These are phyloP conservation scores for Patagioenas fasciata DNA, from an alignment of 2,113 vertebrate genomes.

Conservation along the genomic window DNA sequence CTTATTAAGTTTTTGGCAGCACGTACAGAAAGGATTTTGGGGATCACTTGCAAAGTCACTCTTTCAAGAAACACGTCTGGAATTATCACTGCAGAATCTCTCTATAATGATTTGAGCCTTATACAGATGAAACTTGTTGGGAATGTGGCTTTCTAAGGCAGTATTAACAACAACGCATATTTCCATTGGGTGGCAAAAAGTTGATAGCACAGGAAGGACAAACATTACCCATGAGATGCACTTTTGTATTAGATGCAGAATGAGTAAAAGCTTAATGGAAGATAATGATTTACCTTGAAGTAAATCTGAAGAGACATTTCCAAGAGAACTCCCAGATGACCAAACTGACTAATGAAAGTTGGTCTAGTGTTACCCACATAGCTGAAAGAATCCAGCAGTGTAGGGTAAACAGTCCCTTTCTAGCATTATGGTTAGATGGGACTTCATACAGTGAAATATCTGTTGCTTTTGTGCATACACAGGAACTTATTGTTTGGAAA, in stretches of 20 bases:
- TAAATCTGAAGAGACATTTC: neutral
- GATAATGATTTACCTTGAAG: neutral
- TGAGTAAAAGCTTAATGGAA: neutral
- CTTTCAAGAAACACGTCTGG: neutral
- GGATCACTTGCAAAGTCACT: neutral
- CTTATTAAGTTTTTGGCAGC: neutral
- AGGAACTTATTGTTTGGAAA: rapidly evolving
- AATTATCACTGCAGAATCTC: neutral
- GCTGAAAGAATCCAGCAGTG: neutral
- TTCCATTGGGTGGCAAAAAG: neutral
- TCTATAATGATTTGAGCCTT: neutral
- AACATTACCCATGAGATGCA: neutral
- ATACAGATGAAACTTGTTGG: neutral
- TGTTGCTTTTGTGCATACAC: neutral
- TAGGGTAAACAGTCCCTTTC: neutral
- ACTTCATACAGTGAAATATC: neutral
- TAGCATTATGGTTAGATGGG: neutral
- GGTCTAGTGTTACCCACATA: neutral
- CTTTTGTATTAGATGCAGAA: neutral
- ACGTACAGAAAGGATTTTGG: neutral
- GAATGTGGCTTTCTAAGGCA: neutral
- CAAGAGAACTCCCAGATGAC: neutral
- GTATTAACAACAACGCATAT: rapidly evolving
- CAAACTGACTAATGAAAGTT: neutral
- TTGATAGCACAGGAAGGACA: neutral